phyloP scores from a whole-genome alignment of 2,113 vertebrate species.

The Chlorodrepanis virens region DNA sequence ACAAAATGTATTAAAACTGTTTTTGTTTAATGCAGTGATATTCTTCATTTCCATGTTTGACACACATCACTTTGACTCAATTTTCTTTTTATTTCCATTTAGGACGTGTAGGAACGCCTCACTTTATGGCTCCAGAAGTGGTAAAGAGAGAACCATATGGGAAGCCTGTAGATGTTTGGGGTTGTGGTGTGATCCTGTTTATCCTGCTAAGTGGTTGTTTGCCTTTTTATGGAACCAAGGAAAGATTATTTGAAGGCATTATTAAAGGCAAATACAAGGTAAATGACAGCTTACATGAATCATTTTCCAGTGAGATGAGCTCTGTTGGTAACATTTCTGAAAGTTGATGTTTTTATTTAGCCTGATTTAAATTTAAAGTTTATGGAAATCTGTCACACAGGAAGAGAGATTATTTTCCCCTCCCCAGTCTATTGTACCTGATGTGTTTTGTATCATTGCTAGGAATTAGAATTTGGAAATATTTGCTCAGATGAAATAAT shows the following conservation, averaged over 20 bases:
- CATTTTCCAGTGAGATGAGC: conserved; percentile 1
- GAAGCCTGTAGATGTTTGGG: conserved; percentile 98
- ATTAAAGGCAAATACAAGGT: conserved; percentile 99
- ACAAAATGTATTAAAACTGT: neutral
- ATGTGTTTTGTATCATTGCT: neutral
- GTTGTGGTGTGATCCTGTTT: conserved; percentile 98
- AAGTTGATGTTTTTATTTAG: neutral
- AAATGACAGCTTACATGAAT: conserved; percentile 5
- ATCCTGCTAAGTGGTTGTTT: conserved; percentile 97
- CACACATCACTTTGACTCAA: neutral
- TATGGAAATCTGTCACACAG: neutral
- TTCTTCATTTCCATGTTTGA: neutral
- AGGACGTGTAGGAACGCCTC: conserved; percentile 97
- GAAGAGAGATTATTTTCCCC: neutral
- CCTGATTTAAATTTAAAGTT: neutral
- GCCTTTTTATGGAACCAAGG: conserved; percentile 99
- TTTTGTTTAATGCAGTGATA: neutral
- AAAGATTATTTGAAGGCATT: conserved; percentile 97
- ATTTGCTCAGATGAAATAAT: neutral
- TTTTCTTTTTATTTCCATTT: conserved; percentile 44
- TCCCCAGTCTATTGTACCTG: neutral
- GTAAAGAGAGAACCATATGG: conserved; percentile 98
- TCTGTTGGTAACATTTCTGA: neutral
- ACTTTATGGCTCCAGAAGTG: conserved; percentile 99
- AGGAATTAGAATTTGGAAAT: neutral